Evolutionary conservation across 2,888 invertebrate genomes (phyloP), one percentile per base, ranked within the genome.

Genomic region (Gisinianus flammeolus): DNA sequence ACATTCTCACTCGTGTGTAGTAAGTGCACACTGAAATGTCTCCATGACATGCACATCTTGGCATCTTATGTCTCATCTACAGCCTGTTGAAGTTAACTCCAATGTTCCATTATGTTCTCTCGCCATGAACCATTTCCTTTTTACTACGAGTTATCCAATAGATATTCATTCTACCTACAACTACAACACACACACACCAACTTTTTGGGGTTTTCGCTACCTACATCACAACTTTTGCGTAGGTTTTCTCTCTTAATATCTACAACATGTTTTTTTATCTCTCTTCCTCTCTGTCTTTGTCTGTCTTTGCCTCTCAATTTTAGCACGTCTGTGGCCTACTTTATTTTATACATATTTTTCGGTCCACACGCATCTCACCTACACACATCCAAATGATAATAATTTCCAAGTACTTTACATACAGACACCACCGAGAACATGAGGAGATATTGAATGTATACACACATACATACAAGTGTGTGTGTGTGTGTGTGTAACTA

Each of bases 291-390:
- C 24, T 52, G 52, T 69, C 26, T 69, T 10, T 26, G 12, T 66
- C 6, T 22, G 52, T 58, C 56, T 72, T 24, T 58, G 58, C 26
- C 30, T 58, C 30, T 28, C 67, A 35, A 70, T 79, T 75, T 79
- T 79, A 79, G 76, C 79, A 79, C 79, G 68, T 71, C 58, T 76
- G 35, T 76, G 79, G 30, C 79, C 79, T 79, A 79, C 79, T 76
- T 79, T 54, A 67, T 26, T 74, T 52, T 66, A 74, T 66, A 30
- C 28, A 30, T 44, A 68, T 76, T 68, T 68, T 58, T 67, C 76
- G 76, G 68, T 68, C 76, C 73, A 73, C 73, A 73, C 73, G 62
- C 73, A 73, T 44, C 44, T 16, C 30, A 68, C 26, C 30, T 22
- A 68, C 68, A 16, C 68, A 31, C 44, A n/a, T 44, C 6, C 16